Percentiles rank a stretch among this genome's conserved stretches.
phyloP scores from a whole-genome alignment of 2,888 invertebrate species.

The Trissoscelio sp. region DNA sequence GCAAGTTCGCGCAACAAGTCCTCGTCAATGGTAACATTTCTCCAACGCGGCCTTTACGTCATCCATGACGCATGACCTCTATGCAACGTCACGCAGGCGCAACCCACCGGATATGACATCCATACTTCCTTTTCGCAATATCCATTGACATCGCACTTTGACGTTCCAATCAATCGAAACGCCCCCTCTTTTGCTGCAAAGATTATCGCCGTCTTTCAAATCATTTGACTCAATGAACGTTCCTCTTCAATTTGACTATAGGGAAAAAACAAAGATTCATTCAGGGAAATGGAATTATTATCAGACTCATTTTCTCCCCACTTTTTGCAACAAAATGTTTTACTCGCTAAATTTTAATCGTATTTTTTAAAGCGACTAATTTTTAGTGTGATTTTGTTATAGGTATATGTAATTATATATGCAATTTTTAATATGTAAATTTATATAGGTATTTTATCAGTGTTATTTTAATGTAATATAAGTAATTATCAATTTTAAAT shows the following conservation, averaged over 20 bases:
- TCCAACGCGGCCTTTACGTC: constrained; percentile 75
- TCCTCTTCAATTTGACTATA: not conserved
- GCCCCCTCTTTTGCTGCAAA: constrained; percentile 11
- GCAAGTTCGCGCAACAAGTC: constrained; percentile 79
- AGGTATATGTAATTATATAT: too few species aligned
- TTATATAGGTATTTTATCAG: too few species aligned
- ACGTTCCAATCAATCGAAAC: constrained; percentile 51
- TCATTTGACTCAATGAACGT: constrained; percentile 29
- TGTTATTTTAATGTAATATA: too few species aligned
- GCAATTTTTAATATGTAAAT: too few species aligned
- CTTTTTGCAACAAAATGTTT: too few species aligned
- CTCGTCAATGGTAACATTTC: constrained; percentile 76
- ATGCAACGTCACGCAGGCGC: constrained; percentile 77
- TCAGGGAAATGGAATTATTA: constrained; percentile 5
- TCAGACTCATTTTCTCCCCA: too few species aligned
- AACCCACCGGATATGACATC: constrained; percentile 64
- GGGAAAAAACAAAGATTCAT: constrained; percentile 9
- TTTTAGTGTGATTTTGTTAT: too few species aligned
- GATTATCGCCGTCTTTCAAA: constrained; percentile 26
- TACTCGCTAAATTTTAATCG: too few species aligned
- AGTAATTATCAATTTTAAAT: too few species aligned
- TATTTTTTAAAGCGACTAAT: too few species aligned
- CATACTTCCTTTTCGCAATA: constrained; percentile 53
- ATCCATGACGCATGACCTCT: constrained; percentile 77
- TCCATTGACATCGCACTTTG: constrained; percentile 54